Base-by-base conservation (phyloP, 2,888 invertebrate genomes). In the Rhagonycha lutea region DNA sequence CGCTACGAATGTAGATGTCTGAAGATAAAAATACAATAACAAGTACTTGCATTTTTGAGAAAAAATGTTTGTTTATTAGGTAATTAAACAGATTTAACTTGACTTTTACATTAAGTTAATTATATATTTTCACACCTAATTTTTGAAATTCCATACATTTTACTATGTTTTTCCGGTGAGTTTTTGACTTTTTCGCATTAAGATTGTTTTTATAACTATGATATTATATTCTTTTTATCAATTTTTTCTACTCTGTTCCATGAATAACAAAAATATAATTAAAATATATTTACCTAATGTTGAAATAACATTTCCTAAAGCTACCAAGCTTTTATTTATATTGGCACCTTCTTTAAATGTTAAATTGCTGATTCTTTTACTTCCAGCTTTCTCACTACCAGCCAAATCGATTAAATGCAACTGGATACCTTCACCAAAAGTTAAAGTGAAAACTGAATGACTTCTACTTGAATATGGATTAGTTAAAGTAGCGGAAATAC, bases 291-390 rank as follows among this genome's bases (percentile, higher is more conserved):
- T 87, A 94, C 94, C 94, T 81, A 95, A 89, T 60, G 94, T 92
- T 26, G 94, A 94, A 83, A 95, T 95, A 80, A 95, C 95, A 88
- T 94, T 95, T 83, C 95, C 94, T 62, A 95, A 90, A 26, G 95
- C 94, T 61, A 95, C 95, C 75, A 95, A 88, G 69, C 95, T 95
- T 84, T 93, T 94, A 87, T 95, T 95, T 84, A 95, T 95, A 83
- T 94, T 94, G 32, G 92, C 90, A 0, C 92, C 91, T 85, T 92
- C 92, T 81, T 91, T 90, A 80, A 91, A 90, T 75, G 91, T 87
- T 77, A 87, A 87, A 75, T 88, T 86, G 74, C 87, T 87, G 73
- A 87, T 86, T 81, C 87, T 85, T 78, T 87, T 84, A 76, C 85
- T 88, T 11, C 90, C 90, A 61, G 91, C 90, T 73, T 88, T 86